Base-by-base conservation (phyloP, 2,888 invertebrate genomes). In the Alviniconcha strummeri region DNA sequence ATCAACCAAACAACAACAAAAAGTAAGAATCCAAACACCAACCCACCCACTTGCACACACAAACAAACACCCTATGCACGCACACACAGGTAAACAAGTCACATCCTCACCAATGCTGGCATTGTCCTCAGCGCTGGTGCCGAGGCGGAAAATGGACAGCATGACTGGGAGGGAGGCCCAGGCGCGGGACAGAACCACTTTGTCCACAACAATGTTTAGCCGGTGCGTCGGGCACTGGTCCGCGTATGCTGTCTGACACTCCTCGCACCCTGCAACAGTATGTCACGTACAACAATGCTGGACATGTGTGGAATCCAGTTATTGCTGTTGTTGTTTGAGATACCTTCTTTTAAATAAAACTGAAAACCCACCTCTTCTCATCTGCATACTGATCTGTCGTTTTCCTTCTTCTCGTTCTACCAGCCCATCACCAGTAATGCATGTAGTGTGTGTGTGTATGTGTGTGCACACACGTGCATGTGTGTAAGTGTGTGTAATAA, bases 151-250 rank as follows among this genome's bases (percentile, higher is more conserved):
- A 75, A 93, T 93, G 88, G 91, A 91, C n/a, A 93, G 87, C 71
- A 88, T 85, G 9, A 88, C 84, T 0, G 97, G 97, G 81, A 97
- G 94, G 86, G 96, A 96, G n/a, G 97, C 97, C 91, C 96, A 95
- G 4, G 97, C 97, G 84, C 97, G 95, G 5, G 96, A 96, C 83
- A 96, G 95, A 80, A 96, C 96, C 19, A 96, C 95, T 87, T 96
- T 96, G 93, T 93, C 93, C 17, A 87, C 88, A 19, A 92, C 83
- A 0, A 86, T 64, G 52, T 85, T 82, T 69, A 91, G 87, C 75
- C 86, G 88, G 85, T 93, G 93, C 9, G 85, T 84, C 1, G 89
- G 87, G 86, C 93, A 93, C 78, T 89, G 90, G 15, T 79, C 82
- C 2, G 85, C 81, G 85, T 91, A 92, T 0, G 89, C 84, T 7